Conservation (phyloP, 2,888 invertebrate species). For the Scaeva pyrastri region DNA sequence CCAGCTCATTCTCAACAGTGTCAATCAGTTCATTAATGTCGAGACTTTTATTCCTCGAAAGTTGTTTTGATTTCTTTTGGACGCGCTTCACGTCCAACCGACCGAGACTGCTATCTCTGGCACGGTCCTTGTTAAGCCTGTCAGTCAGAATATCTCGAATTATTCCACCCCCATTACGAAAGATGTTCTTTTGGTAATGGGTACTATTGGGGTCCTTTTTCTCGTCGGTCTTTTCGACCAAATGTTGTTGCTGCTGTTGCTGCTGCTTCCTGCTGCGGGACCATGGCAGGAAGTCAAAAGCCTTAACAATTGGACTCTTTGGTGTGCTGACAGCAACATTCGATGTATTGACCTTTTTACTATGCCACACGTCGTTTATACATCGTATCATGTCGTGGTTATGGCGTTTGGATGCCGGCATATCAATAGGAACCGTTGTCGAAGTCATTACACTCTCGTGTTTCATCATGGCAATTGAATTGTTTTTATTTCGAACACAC, state of each 20-base stretch:
- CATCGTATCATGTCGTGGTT: slow-evolving; percentile 76
- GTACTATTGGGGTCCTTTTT: slow-evolving; percentile 76
- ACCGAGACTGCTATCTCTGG: slow-evolving; percentile 64
- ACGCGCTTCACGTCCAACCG: slow-evolving; percentile 77
- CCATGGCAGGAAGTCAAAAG: slow-evolving; percentile 83
- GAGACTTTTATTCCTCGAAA: slow-evolving; percentile 82
- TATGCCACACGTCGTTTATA: slow-evolving; percentile 74
- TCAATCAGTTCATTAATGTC: slow-evolving; percentile 82
- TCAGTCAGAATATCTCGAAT: slow-evolving; percentile 82
- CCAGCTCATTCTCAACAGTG: slow-evolving; percentile 80
- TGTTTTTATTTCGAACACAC: slow-evolving; percentile 29
- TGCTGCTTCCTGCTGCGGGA: slow-evolving; percentile 79
- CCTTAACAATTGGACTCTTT: slow-evolving; percentile 82
- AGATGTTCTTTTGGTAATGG: slow-evolving; percentile 81
- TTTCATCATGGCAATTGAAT: slow-evolving; percentile 67
- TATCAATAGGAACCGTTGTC: slow-evolving; percentile 74
- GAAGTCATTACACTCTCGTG: slow-evolving; percentile 73
- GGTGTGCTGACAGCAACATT: slow-evolving; percentile 68
- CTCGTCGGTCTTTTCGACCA: slow-evolving; percentile 52
- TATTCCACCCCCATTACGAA: slow-evolving; percentile 81
- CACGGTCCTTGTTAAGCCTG: slow-evolving; percentile 79
- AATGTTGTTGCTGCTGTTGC: slow-evolving; percentile 23
- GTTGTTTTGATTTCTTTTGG: slow-evolving; percentile 77
- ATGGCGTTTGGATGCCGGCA: slow-evolving; percentile 69
- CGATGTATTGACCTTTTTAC: slow-evolving; percentile 52